These are phyloP conservation scores for Archaeoteleia sp. DNA, from an alignment of 2,888 invertebrate species.

Conservation along the genomic window DNA sequence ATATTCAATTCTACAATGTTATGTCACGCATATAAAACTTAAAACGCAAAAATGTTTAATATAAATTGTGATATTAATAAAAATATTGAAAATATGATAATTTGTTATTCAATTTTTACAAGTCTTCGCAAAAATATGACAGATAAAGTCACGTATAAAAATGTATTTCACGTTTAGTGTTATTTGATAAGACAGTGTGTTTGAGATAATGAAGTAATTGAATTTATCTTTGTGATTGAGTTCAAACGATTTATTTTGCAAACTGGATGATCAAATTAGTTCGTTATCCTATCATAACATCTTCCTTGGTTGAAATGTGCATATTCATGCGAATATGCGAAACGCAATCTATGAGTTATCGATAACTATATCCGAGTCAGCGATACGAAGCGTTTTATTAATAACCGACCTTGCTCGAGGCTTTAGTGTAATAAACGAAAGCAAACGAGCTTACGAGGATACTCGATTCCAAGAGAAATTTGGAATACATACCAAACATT, in stretches of 20 bases:
- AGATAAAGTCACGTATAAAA: too few species aligned
- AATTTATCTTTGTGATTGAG: background rate
- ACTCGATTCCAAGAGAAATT: background rate
- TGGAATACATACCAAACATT: too few species aligned
- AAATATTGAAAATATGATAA: too few species aligned
- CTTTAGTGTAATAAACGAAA: conserved; percentile 1
- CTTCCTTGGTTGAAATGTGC: background rate
- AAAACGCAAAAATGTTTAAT: too few species aligned
- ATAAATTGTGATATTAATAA: too few species aligned
- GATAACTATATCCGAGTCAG: conserved; percentile 6
- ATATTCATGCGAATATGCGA: conserved; percentile 1
- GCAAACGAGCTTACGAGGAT: conserved; percentile 1
- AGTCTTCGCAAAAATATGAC: too few species aligned
- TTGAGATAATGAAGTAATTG: background rate
- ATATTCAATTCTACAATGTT: too few species aligned
- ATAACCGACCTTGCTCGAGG: conserved; percentile 13
- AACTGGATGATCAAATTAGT: conserved; percentile 2
- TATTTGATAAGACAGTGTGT: too few species aligned
- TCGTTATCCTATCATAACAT: conserved; percentile 1
- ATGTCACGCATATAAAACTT: too few species aligned
- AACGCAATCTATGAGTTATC: conserved; percentile 5
- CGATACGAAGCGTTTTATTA: conserved; percentile 9
- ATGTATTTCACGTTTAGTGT: too few species aligned
- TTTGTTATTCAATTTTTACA: too few species aligned
- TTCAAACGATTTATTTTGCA: background rate